Evolutionary conservation across 2,113 vertebrate genomes (phyloP), one percentile per base, ranked within the genome.

Genomic region (Pollimyrus isidori): DNA sequence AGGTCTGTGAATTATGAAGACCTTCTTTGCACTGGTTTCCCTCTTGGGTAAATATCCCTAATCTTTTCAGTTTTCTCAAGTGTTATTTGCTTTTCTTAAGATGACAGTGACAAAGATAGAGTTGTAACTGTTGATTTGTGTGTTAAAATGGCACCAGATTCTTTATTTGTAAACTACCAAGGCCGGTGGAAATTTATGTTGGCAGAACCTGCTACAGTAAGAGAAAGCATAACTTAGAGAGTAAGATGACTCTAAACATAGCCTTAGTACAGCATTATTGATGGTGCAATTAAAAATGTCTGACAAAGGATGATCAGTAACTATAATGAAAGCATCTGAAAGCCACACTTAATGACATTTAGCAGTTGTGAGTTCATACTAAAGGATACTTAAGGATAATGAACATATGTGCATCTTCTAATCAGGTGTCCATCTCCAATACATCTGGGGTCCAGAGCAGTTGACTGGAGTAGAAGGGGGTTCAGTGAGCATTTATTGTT

Each of bases 1-100:
- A 46, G 17, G 4, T 4, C 4, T 45, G 30, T 56, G 53, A n/a
- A 48, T 9, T 9, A 62, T 85, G 80, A 89, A 45, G 80, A 50
- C 9, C 30, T 3, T 49, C 2, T 19, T 86, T 17, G 3, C 48
- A 39, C 39, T 89, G 50, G 35, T n/a, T n/a, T 39, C 53, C 42
- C 80, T 89, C n/a, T 85, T 50, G 30, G 88, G 82, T 89, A 89
- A 89, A 65, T n/a, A 89, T 42, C 23, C 49, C 13, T 39, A 88
- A 35, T 89, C 17, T 9, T 48, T 48, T 89, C 39, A 15, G 73
- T 35, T 85, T 56, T 56, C 3, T 23, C 26, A 48, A 49, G 30
- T 35, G 35, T 21, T 7, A 4, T 87, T 35, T 87, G 9, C 50
- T 13, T 46, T 21, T 11, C 17, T 42, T 80, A 80, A 80, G 4